These are phyloP conservation scores for Barypeithes pellucidus DNA, from an alignment of 2,888 invertebrate genomes.

Conservation along the genomic window DNA sequence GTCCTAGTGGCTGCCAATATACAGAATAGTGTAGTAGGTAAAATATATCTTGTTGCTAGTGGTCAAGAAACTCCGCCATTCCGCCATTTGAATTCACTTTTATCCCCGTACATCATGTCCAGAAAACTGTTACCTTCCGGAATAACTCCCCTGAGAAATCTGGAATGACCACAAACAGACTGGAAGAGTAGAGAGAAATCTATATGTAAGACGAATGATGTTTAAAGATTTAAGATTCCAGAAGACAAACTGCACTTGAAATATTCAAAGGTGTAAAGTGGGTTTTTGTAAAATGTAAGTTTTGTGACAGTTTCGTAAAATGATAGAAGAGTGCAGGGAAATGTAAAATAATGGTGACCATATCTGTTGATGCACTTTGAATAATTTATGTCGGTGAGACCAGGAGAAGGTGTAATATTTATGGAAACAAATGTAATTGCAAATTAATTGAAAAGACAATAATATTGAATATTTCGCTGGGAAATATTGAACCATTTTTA, in stretches of 20 bases:
- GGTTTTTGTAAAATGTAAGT: constrained; percentile 37
- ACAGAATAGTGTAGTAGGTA: constrained; percentile 44
- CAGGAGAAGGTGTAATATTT: not conserved
- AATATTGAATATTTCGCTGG: too few species aligned
- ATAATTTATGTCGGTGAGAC: not conserved
- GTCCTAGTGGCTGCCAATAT: constrained; percentile 49
- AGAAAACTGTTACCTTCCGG: constrained; percentile 41
- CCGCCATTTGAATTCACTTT: constrained; percentile 55
- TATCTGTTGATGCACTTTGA: not conserved
- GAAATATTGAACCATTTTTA: too few species aligned
- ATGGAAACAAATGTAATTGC: not conserved
- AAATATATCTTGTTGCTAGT: constrained; percentile 43
- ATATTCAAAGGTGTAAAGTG: constrained; percentile 44
- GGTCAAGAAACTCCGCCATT: constrained; percentile 53
- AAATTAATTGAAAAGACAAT: too few species aligned
- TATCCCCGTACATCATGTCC: constrained; percentile 53
- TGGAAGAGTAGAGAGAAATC: constrained; percentile 51
- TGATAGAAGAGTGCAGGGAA: constrained; percentile 19
- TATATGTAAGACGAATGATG: constrained; percentile 49
- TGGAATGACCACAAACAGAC: constrained; percentile 60
- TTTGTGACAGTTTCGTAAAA: constrained; percentile 15
- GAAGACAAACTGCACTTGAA: constrained; percentile 49
- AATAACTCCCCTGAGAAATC: constrained; percentile 59
- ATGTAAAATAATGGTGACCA: constrained; percentile 1
- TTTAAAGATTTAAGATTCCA: constrained; percentile 40